Base-by-base conservation (phyloP, 2,113 vertebrate species). In the Neoarius graeffei region DNA sequence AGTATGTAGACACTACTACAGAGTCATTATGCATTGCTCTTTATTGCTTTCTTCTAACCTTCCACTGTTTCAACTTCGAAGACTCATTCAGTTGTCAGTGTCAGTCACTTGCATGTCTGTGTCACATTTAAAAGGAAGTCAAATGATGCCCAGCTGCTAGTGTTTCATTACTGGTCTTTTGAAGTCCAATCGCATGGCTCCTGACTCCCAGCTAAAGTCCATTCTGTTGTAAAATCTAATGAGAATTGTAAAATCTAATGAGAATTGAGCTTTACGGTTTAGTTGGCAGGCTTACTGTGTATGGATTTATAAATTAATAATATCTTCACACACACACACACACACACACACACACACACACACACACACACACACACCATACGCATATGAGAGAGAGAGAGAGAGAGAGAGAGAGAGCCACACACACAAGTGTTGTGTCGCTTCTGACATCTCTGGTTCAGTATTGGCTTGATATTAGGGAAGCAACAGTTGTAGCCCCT, bases 81-180 rank as follows among this genome's bases (percentile, higher is more conserved):
- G 8, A 48, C 59, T 27, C 50, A 80, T 80, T 56, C 1, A 13
- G 11, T 80, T 14, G 19, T 19, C 27, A 66, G 60, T 54, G 59
- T 62, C 71, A 62, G 73, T 62, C 25, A 50, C 35, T 64, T 15
- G 30, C 17, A 30, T 11, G 0, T 5, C 35, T 27, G 35, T 48
- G 50, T 62, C n/a, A 80, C 15, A 80, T n/a, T 67, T 57, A 76
- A 86, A 80, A 50, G 60, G n/a, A 86, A 80, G 62, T 56, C 4
- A 5, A 64, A 30, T 52, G 74, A 54, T 4, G 7, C 74, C 27
- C 85, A 66, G 52, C n/a, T 54, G 57, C 25, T 57, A 79, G 25
- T 56, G 66, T 23, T 42, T 86, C 57, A 66, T 66, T 86, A 80
- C n/a, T 80, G 42, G 2, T 76, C 48, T 80, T 86, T 86, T 86